Percentiles rank a stretch among this genome's conserved stretches.
phyloP scores from a whole-genome alignment of 2,113 vertebrate species.

The Sphyrna mokarran region DNA sequence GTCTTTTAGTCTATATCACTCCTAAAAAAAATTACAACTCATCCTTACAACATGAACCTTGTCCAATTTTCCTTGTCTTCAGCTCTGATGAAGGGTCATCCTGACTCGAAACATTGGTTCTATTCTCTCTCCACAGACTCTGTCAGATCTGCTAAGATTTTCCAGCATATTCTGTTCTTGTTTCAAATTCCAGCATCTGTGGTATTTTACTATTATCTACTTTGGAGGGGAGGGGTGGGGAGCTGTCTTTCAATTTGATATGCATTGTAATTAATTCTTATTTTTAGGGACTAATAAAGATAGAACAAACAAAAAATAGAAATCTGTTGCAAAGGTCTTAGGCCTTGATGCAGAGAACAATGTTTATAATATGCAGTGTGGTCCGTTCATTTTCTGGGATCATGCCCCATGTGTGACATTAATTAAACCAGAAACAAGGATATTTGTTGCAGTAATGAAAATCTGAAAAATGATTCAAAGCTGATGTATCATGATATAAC shows the following conservation, averaged over 20 bases:
- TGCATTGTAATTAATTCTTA: background rate
- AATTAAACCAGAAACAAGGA: background rate
- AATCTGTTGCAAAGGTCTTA: background rate
- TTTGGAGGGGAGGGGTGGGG: background rate
- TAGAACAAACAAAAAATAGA: background rate
- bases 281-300: background rate
- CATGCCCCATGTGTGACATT: background rate
- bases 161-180: too few relatives aligned
- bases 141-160: too few relatives aligned
- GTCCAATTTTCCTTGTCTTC: too few relatives aligned
- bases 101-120: too few relatives aligned
- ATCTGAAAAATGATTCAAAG: background rate
- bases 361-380: background rate
- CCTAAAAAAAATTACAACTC: too few relatives aligned
- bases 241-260: background rate
- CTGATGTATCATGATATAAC: background rate
- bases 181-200: too few relatives aligned
- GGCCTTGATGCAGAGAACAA: background rate
- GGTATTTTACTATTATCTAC: too few relatives aligned
- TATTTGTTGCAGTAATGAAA: background rate
- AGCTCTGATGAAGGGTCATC: too few relatives aligned
- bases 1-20: too few relatives aligned
- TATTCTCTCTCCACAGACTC: too few relatives aligned
- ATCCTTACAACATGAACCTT: too few relatives aligned
- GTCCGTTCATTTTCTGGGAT: background rate